phyloP scores from a whole-genome alignment of 2,113 vertebrate genomes.

The Agapornis roseicollis region DNA sequence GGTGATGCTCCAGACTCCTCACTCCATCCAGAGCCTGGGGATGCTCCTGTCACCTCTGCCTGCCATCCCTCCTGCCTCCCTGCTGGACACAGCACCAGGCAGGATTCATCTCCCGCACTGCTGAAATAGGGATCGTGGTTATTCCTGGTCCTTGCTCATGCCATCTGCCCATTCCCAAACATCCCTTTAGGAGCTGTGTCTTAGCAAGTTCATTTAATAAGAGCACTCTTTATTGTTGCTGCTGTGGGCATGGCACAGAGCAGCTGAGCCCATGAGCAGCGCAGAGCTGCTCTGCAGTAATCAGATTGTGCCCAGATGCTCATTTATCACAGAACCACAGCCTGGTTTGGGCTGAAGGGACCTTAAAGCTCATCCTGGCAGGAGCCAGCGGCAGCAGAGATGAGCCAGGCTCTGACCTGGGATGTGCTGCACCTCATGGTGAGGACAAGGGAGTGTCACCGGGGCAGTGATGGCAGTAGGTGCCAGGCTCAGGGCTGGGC shows the following conservation, averaged over 20 bases:
- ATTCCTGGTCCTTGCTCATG: background rate
- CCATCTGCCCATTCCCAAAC: background rate
- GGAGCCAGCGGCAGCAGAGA: background rate
- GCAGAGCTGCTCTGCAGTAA: background rate
- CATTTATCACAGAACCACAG: background rate
- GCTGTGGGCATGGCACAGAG: background rate
- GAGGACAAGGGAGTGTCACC: background rate
- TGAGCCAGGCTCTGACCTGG: background rate
- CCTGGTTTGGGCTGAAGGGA: background rate
- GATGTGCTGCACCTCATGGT: background rate
- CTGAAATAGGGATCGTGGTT: background rate
- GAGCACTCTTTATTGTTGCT: slow-evolving; percentile 12
- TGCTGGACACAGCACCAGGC: background rate
- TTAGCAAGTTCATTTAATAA: slow-evolving; percentile 48
- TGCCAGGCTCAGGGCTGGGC: background rate
- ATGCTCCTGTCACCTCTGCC: background rate
- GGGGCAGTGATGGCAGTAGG: background rate
- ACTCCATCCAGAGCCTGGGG: background rate
- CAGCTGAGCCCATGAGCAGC: background rate
- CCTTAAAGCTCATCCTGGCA: background rate
- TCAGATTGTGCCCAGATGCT: background rate
- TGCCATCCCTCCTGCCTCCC: background rate
- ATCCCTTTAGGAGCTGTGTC: slow-evolving; percentile 20
- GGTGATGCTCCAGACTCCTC: background rate
- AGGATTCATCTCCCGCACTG: background rate